phyloP scores from a whole-genome alignment of 2,113 vertebrate species.

The Entelurus aequoreus region DNA sequence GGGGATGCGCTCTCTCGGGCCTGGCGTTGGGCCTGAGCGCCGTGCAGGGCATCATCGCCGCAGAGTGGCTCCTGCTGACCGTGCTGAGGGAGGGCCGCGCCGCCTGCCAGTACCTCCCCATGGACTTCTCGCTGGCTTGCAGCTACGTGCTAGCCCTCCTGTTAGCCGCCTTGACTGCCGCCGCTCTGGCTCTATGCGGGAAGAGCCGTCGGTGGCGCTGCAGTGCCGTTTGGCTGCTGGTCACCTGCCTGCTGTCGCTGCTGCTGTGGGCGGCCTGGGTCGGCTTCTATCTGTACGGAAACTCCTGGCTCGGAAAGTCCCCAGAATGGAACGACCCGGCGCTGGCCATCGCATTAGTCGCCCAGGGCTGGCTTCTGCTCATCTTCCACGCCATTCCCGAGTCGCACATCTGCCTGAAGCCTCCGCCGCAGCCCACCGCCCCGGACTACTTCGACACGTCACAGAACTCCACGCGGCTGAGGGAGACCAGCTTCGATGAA shows the following conservation, averaged over 20 bases:
- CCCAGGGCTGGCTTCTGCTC: slow-evolving; percentile 91
- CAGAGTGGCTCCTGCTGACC: slow-evolving; percentile 90
- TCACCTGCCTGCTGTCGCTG: slow-evolving; percentile 81
- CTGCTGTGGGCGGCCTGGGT: slow-evolving; percentile 93
- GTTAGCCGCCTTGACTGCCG: slow-evolving; percentile 73
- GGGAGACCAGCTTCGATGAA: slow-evolving; percentile 93
- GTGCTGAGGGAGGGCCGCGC: slow-evolving; percentile 80
- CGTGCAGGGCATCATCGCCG: slow-evolving; percentile 90
- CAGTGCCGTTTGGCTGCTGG: slow-evolving; percentile 81
- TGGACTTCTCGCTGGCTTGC: slow-evolving; percentile 89
- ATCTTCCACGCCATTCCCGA: slow-evolving; percentile 91
- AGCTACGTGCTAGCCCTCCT: slow-evolving; percentile 87
- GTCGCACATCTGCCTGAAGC: slow-evolving; percentile 83
- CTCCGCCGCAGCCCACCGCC: slow-evolving; percentile 83
- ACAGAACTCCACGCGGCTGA: slow-evolving; percentile 86
- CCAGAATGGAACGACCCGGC: slow-evolving; percentile 88
- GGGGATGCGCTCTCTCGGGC: slow-evolving; percentile 81
- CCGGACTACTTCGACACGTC: slow-evolving; percentile 97
- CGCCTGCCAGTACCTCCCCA: slow-evolving; percentile 85
- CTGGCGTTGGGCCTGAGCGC: slow-evolving; percentile 81
- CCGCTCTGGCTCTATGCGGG: slow-evolving; percentile 84
- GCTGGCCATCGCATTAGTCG: slow-evolving; percentile 85
- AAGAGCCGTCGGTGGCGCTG: slow-evolving; percentile 90
- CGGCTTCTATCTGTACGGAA: slow-evolving; percentile 92
- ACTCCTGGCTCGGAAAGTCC: slow-evolving; percentile 71